A percentile compares a stretch with the other conserved stretches of the same genome.
These are phyloP conservation scores for Puffinus mauretanicus DNA, from an alignment of 2,113 vertebrate genomes.

Conservation along the genomic window DNA sequence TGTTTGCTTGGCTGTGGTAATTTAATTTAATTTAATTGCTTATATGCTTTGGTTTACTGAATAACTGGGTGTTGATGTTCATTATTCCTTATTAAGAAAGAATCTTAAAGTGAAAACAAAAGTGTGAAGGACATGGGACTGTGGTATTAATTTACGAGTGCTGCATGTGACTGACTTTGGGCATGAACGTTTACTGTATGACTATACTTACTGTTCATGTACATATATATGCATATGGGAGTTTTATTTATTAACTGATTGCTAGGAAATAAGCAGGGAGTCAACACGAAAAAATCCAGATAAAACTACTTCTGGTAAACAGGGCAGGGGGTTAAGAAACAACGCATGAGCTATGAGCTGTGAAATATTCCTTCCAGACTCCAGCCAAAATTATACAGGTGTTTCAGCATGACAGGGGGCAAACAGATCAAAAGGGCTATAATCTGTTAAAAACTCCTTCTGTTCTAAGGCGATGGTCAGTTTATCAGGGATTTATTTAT, in stretches of 20 bases:
- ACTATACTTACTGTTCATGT: background rate
- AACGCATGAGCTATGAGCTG: background rate
- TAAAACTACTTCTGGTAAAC: background rate
- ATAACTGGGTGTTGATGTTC: constrained; percentile 74
- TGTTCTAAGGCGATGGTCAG: background rate
- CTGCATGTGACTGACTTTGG: background rate
- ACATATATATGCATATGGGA: accelerated
- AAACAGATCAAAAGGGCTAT: background rate
- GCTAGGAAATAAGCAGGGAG: background rate
- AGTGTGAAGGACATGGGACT: constrained; percentile 15
- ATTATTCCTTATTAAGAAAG: constrained; percentile 74
- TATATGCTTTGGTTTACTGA: constrained; percentile 75
- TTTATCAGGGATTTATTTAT: background rate
- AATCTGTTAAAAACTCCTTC: background rate
- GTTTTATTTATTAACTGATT: background rate
- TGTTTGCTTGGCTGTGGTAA: constrained; percentile 75
- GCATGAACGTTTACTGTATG: background rate
- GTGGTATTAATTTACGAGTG: background rate
- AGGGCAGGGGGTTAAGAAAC: background rate
- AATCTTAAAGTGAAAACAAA: constrained; percentile 66
- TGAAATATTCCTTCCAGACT: background rate
- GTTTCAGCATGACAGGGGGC: background rate
- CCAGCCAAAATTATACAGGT: background rate
- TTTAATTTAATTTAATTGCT: constrained; percentile 77
- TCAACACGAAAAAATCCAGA: background rate